Evolutionary conservation across 2,797 vertebrate species (phyloP), one percentile per base, ranked within the genome.

Genomic region (Pipistrellus pipistrellus): DNA sequence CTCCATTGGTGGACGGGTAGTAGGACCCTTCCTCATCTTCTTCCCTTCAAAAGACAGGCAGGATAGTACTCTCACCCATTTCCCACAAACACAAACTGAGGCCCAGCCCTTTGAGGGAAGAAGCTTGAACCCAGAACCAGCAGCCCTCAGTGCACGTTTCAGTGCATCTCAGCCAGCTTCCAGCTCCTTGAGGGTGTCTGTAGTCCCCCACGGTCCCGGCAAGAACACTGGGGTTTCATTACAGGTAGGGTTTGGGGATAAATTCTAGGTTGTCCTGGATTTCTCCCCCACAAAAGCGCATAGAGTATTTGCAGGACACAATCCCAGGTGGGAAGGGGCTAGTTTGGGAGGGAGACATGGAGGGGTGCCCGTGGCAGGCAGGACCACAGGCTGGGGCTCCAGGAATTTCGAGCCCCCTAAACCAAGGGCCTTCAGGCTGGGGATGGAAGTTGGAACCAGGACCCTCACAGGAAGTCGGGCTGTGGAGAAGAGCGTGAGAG

Each of bases 21-120:
- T 62, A 66, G 41, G 27, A 25, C 6, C 21, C 55, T 62, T 62
- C 17, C n/a, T 69, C 68, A 35, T 23, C 38, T 11, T 38, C 25
- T 90, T 21, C 27, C 53, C 66, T 81, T 76, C 8, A 1, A 64
- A 59, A 46, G 23, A 32, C 17, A 44, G 38, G 11, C 20, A 27
- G 25, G 57, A 75, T 8, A 9, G 5, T 20, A n/a, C 20, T 23
- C 41, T 30, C 20, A 68, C 41, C 64, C 57, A 32, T 30, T 53
- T 69, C 83, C 77, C 86, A 80, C 77, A 38, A 41, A 80, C 41
- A 64, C 68, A 86, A 17, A 90, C 66, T 55, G 82, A 91, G 55
- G 32, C 51, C 32, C n/a, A 53, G 32, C 48, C 46, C 10, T 46
- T n/a, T 13, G 25, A 38, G 66, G 57, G 48, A 32, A 15, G 41